These are phyloP conservation scores for Carposina sasakii DNA, from an alignment of 1,140 invertebrate genomes.

Conservation along the genomic window DNA sequence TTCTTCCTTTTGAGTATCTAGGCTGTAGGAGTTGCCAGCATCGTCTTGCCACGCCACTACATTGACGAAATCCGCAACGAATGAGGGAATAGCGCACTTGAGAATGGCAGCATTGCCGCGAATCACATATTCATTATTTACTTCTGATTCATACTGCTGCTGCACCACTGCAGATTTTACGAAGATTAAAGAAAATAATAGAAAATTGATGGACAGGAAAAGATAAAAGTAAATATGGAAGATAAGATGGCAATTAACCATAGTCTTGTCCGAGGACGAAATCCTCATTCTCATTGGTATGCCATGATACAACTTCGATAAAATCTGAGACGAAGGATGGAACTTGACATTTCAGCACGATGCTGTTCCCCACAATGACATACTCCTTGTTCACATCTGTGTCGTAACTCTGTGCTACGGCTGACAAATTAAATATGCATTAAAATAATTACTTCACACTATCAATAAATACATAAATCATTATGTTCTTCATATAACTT, in stretches of 20 bases:
- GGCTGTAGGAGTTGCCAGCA: constrained; percentile 71
- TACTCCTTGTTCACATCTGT: constrained; percentile 95
- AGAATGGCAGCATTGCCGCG: constrained; percentile 92
- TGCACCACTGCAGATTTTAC: constrained; percentile 79
- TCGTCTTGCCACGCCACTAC: constrained; percentile 92
- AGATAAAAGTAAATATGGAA: not conserved
- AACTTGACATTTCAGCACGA: constrained; percentile 94
- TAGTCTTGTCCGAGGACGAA: constrained; percentile 76
- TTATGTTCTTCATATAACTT: too few relatives aligned
- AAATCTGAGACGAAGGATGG: constrained; percentile 95
- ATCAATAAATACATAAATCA: too few relatives aligned
- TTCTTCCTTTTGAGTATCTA: constrained; percentile 76
- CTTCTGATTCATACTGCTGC: constrained; percentile 90
- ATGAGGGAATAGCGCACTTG: constrained; percentile 93
- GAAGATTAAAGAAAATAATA: constrained; percentile 21
- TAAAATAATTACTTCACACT: too few relatives aligned
- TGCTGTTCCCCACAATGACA: constrained; percentile 93
- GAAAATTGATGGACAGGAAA: constrained; percentile 10
- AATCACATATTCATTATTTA: constrained; percentile 94
- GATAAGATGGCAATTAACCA: constrained; percentile 68
- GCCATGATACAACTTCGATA: constrained; percentile 89
- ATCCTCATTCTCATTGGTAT: constrained; percentile 84
- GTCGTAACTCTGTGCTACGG: constrained; percentile 91
- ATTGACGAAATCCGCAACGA: constrained; percentile 92
- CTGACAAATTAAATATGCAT: constrained; percentile 65